Percentiles rank a stretch among this genome's conserved stretches.
phyloP scores from a whole-genome alignment of 2,797 vertebrate species.

The Mycteria americana region DNA sequence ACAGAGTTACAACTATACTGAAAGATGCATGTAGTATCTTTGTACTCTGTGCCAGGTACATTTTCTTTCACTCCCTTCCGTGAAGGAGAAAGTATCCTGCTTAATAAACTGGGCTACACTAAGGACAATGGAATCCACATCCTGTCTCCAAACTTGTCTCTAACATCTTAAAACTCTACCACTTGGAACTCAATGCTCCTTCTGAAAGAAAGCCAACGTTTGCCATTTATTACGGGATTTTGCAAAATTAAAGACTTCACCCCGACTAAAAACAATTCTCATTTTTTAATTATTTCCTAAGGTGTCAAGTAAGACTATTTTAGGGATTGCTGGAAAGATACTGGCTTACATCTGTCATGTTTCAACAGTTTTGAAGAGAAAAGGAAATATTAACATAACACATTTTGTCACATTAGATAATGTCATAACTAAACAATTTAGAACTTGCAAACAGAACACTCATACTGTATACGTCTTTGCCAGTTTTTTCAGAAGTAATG shows the following conservation, averaged over 20 bases:
- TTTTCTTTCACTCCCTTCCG: neutral
- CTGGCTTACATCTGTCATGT: slow-evolving; percentile 40
- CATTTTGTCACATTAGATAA: slow-evolving; percentile 73
- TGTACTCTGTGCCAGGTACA: neutral
- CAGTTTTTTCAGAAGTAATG: slow-evolving; percentile 62
- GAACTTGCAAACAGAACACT: slow-evolving; percentile 69
- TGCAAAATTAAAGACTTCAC: slow-evolving; percentile 44
- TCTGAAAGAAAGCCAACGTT: slow-evolving; percentile 40
- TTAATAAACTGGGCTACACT: neutral
- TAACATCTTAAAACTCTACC: slow-evolving; percentile 31
- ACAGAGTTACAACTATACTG: neutral
- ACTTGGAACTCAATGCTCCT: neutral
- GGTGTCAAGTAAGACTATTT: slow-evolving; percentile 52
- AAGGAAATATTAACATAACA: slow-evolving; percentile 69
- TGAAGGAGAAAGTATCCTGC: neutral
- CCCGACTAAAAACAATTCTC: slow-evolving; percentile 4
- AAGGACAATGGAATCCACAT: slow-evolving; percentile 48
- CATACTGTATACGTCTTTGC: slow-evolving; percentile 49
- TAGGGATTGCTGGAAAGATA: slow-evolving; percentile 40
- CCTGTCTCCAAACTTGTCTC: slow-evolving; percentile 25
- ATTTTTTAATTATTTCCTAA: slow-evolving; percentile 56
- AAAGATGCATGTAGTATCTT: neutral
- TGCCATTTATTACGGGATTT: slow-evolving; percentile 29
- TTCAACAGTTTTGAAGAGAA: slow-evolving; percentile 68
- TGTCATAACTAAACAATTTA: slow-evolving; percentile 75